Percentiles rank a stretch among this genome's conserved stretches.
Evolutionary conservation across 2,888 invertebrate species (phyloP).

Genomic region (Acanthosepion lycidas): DNA sequence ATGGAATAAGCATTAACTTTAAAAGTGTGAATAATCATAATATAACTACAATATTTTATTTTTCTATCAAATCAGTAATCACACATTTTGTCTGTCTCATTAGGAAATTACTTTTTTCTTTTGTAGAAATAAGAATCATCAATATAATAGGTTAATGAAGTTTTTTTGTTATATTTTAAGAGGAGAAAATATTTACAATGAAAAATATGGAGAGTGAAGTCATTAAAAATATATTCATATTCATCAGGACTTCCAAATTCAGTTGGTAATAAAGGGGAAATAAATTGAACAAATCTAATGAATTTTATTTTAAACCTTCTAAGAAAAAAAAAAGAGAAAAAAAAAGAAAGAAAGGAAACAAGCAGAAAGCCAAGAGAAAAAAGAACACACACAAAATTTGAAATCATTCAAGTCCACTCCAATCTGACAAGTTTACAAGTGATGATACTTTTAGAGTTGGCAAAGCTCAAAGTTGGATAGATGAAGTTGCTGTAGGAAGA

Average conservation of each 20-base stretch:
- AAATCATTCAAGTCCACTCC: neutral
- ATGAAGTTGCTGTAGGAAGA: slow-evolving; percentile 34
- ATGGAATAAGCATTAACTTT: no score
- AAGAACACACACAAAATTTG: neutral
- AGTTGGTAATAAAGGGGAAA: neutral
- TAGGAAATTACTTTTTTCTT: no score
- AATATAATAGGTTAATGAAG: neutral
- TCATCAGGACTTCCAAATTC: neutral
- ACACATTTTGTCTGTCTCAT: no score
- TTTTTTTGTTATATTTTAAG: neutral
- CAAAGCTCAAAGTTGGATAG: neutral
- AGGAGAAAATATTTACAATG: no score
- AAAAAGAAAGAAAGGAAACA: neutral
- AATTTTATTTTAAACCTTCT: neutral
- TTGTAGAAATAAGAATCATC: no score
- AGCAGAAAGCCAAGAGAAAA: neutral
- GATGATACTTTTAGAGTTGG: neutral
- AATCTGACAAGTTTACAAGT: neutral
- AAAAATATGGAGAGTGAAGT: neutral
- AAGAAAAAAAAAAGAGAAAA: neutral
- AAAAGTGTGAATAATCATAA: no score
- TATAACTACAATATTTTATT: no score
- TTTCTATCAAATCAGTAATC: no score
- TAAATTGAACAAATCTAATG: neutral
- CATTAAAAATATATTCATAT: neutral